Base-by-base conservation (phyloP, 2,888 invertebrate genomes). In the Malachius bipustulatus region DNA sequence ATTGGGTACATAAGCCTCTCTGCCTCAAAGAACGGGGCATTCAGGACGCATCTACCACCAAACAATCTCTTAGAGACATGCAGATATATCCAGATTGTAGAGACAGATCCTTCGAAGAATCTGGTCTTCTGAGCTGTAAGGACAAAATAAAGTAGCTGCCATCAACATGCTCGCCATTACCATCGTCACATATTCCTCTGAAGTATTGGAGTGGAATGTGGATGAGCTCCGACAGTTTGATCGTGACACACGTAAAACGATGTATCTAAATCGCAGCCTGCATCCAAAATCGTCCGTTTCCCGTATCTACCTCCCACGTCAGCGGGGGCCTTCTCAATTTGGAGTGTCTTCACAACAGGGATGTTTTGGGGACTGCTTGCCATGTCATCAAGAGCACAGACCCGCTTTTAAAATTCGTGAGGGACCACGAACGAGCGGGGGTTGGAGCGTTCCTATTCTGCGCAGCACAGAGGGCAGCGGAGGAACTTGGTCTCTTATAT, bases 121-220 rank as follows among this genome's bases (percentile, higher is more conserved):
- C 24, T 19, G 24, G 24, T n/a, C 6, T 19, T 19, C 24, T 8
- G 24, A 19, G 24, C n/a, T n/a, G n/a, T 19, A 6, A n/a, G 24
- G 24, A 6, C 24, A 19, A 19, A 19, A 19, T n/a, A 19, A 19
- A 19, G 24, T 19, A n/a, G 24, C 24, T 19, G 24, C n/a, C n/a
- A n/a, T n/a, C 24, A 19, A 19, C n/a, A 19, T 19, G 24, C 24
- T 19, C 6, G 24, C 24, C n/a, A n/a, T 19, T 8, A n/a, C 24
- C 6, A n/a, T 19, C 6, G 6, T 19, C 24, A 8, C 24, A 19
- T 19, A 8, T 19, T 19, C 24, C 6, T 19, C n/a, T 8, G 24
- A n/a, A 6, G n/a, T 19, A 8, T n/a, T 19, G 6, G n/a, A 19
- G n/a, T 19, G 24, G 24, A 19, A 19, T 19, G 6, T 19, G 6